These are phyloP conservation scores for Cathartes aura DNA, from an alignment of 2,113 vertebrate genomes.

Conservation along the genomic window DNA sequence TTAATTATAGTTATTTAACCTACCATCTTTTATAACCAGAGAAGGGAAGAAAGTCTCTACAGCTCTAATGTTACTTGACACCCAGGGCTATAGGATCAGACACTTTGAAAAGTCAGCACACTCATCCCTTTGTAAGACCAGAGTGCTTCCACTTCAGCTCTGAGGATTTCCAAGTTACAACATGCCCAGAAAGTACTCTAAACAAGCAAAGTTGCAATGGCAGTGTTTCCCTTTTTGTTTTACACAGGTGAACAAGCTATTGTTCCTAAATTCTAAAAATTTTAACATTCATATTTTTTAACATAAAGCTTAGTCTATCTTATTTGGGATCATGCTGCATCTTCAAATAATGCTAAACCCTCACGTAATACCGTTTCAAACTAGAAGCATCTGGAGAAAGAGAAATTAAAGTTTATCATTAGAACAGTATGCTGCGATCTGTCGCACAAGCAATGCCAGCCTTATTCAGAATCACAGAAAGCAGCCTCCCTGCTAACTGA, in stretches of 20 bases:
- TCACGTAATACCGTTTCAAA: background rate
- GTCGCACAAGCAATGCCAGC: background rate
- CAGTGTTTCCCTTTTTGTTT: background rate
- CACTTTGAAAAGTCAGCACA: background rate
- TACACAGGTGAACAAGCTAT: background rate
- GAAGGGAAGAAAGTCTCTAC: background rate
- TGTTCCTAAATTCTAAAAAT: background rate
- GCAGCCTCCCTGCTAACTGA: background rate
- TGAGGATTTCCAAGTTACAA: background rate
- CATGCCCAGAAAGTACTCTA: fast-evolving
- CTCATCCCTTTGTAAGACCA: background rate
- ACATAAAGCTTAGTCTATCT: background rate
- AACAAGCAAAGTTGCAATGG: background rate
- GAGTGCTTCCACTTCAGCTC: background rate
- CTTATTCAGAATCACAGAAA: background rate
- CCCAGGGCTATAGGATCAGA: background rate
- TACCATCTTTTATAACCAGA: background rate
- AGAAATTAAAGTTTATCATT: background rate
- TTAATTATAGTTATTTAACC: background rate
- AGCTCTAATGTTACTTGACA: background rate
- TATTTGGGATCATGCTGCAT: background rate
- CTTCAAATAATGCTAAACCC: background rate
- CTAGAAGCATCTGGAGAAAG: background rate
- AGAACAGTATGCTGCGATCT: fast-evolving
- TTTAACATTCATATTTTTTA: background rate